A percentile compares a stretch with the other conserved stretches of the same genome.
Evolutionary conservation across 2,888 invertebrate species (phyloP).

Genomic region (Cetonia aurata): DNA sequence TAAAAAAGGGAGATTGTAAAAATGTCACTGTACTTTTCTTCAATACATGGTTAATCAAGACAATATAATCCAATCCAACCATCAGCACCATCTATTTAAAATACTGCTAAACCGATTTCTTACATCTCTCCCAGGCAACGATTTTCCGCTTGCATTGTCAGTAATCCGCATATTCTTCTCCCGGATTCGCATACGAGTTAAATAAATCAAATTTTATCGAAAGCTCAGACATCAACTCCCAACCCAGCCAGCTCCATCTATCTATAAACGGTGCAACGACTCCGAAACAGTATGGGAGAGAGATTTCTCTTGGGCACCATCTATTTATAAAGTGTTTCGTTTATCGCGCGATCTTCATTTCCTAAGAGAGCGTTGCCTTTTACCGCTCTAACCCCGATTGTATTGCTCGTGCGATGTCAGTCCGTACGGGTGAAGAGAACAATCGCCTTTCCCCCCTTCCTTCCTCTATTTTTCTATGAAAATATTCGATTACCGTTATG

Average conservation of each 20-base stretch:
- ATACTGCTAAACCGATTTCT: not conserved
- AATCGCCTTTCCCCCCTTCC: no score
- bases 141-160: no score
- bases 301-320: conserved; percentile 56
- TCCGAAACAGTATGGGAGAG: conserved; percentile 51
- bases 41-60: no score
- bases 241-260: conserved; percentile 45
- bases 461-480: not conserved
- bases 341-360: conserved; percentile 54
- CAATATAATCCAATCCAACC: no score
- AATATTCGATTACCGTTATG: conserved; percentile 36
- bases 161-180: no score
- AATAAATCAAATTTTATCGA: conserved; percentile 44
- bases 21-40: no score
- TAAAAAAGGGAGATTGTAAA: no score
- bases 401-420: no score
- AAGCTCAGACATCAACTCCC: conserved; percentile 18
- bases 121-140: no score
- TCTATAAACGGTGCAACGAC: conserved; percentile 50
- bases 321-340: conserved; percentile 54
- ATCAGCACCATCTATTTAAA: no score
- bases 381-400: no score
- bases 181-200: conserved; percentile 26
- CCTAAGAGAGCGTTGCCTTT: conserved; percentile 42
- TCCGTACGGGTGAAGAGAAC: no score